phyloP scores from a whole-genome alignment of 2,113 vertebrate genomes.

The Burhinus bistriatus region DNA sequence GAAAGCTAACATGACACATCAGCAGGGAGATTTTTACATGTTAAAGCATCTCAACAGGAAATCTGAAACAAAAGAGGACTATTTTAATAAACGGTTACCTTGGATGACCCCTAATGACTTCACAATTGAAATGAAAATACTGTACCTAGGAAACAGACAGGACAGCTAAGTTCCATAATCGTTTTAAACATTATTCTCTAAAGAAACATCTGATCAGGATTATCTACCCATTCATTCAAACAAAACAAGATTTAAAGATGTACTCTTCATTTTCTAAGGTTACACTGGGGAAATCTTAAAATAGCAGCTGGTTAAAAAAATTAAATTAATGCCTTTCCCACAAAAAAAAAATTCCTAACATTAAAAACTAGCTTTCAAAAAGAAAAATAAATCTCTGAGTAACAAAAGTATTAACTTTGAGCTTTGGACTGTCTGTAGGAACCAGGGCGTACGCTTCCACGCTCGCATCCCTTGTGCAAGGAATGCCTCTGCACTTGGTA shows the following conservation, averaged over 20 bases:
- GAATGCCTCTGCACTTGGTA: background rate
- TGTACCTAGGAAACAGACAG: constrained; percentile 59
- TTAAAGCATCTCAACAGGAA: constrained; percentile 76
- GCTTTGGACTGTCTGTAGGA: background rate
- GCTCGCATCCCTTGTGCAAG: background rate
- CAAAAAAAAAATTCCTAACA: background rate
- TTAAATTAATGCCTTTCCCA: background rate
- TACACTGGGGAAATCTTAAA: constrained; percentile 43
- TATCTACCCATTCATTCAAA: constrained; percentile 71
- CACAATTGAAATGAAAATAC: constrained; percentile 68
- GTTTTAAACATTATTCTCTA: constrained; percentile 71
- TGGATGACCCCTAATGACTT: constrained; percentile 71
- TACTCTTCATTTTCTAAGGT: constrained; percentile 65
- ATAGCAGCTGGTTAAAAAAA: constrained; percentile 15
- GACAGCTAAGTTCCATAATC: constrained; percentile 61
- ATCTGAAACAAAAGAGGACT: constrained; percentile 74
- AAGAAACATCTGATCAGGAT: constrained; percentile 75
- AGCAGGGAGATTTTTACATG: constrained; percentile 72
- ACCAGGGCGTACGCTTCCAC: background rate
- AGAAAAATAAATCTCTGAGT: background rate
- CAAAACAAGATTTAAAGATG: constrained; percentile 71
- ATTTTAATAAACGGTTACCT: constrained; percentile 75
- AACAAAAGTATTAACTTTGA: background rate
- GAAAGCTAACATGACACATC: constrained; percentile 69
- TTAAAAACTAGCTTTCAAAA: background rate